Base-by-base conservation (phyloP, 30 jellyfish, hydroid and myxozoan genomes). In the Clytia hemisphaerica region DNA sequence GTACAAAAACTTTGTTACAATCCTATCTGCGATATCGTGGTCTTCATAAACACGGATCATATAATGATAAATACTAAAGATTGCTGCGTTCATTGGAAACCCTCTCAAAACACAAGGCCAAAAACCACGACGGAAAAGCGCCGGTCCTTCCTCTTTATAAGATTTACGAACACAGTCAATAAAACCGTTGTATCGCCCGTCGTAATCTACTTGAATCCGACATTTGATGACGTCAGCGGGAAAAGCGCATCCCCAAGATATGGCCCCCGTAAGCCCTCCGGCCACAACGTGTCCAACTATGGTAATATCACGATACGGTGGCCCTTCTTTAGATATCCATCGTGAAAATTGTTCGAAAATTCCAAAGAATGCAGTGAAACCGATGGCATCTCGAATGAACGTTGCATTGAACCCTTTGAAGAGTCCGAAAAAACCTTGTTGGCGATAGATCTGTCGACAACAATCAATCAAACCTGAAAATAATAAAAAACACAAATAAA, bases 71-170 rank as follows among this genome's bases (percentile, higher is more conserved):
- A 86, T 84, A 18, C 94, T 72, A 55, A 86, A 86, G 10, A 86
- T 86, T 7, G 96, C 96, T 3, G 96, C 82, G 61, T 86, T 86
- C 96, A 86, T 86, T 22, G 96, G 93, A 46, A 86, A 86, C 4
- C 93, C 96, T 37, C 96, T 61, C 21, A 86, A 28, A 24, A 86
- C 67, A 25, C 90, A 58, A 6, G 96, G 96, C 34, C 85, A 76
- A 29, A 86, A 79, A 0, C 96, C 96, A 19, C 92, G 73, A 0
- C 45, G 60, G 36, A 86, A 86, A 67, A 86, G 45, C 40, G 42
- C 31, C 85, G 84, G 50, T 19, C 84, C 80, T 33, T 86, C 96
- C 40, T 72, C 76, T 22, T 57, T 57, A 50, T 66, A 78, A 6
- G 96, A 86, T 9, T 65, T 61, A 24, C 69, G 51, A 3, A 86